Evolutionary conservation across 2,113 vertebrate genomes (phyloP), one percentile per base, ranked within the genome.

Genomic region (Synchiropus splendidus): DNA sequence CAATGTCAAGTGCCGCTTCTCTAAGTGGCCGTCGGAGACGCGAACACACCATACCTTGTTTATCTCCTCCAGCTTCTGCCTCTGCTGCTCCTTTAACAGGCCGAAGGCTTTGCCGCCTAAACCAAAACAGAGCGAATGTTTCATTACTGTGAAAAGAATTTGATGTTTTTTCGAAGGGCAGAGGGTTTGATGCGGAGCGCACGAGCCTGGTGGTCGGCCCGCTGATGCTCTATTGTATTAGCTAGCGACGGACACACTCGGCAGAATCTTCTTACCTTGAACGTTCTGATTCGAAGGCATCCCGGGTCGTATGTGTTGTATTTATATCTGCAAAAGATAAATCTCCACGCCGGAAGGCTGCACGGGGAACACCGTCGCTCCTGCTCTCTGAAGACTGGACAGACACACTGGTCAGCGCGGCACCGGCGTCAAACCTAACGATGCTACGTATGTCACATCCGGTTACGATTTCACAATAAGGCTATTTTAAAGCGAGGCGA

Each of bases 71-170:
- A 92, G 49, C 57, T 83, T 79, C 32, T 83, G 81, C 55, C 87
- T 82, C 47, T 94, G 90, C 60, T 89, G 88, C 39, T 84, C 88
- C 77, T 90, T 91, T 36, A 90, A 64, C 41, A 85, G 62, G 11
- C 89, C 89, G 16, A 88, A 90, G 10, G 88, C 74, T 74, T 92
- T 94, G 14, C 91, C 90, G 51, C 90, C 91, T 94, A 73, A 3
- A 54, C 46, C 56, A 45, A 55, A 68, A 56, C 58, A 27, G 5
- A 18, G 1, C 32, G 11, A 12, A 35, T 8, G 21, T 8, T 8
- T 27, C 8, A 27, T 27, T 27, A 5, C 8, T 27, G 21, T 27
- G 4, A 12, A 35, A 35, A 35, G 33, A 34, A 8, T n/a, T n/a
- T n/a, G n/a, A n/a, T n/a, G n/a, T n/a, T n/a, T n/a, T n/a, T n/a